These are phyloP conservation scores for Pseudomyrmex concolor DNA, from an alignment of 1,140 invertebrate genomes.

Conservation along the genomic window DNA sequence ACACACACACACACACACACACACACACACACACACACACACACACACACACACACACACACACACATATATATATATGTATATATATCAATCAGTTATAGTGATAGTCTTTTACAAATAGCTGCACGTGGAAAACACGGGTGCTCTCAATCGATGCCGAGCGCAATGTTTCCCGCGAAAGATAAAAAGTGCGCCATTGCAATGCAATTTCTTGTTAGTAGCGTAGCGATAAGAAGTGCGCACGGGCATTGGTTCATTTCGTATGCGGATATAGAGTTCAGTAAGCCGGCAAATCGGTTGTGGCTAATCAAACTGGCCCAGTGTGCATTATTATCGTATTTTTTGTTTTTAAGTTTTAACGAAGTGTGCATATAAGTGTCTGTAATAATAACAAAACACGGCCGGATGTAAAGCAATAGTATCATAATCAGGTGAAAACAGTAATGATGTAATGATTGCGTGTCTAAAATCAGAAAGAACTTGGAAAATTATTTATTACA, in stretches of 20 bases:
- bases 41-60: too few relatives aligned
- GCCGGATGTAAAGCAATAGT: conserved; percentile 74
- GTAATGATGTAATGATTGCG: conserved; percentile 18
- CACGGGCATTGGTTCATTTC: conserved; percentile 37
- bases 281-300: background rate
- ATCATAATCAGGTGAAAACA: conserved; percentile 59
- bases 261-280: background rate
- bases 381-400: conserved; percentile 29
- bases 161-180: conserved; percentile 10
- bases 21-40: too few relatives aligned
- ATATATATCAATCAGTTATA: conserved; percentile 35
- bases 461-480: background rate
- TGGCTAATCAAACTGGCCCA: conserved; percentile 42
- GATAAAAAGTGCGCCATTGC: conserved; percentile 74
- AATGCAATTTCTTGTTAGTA: conserved; percentile 80
- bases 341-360: conserved; percentile 63
- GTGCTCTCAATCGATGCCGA: conserved; percentile 11
- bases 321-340: conserved; percentile 51
- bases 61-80: too few relatives aligned
- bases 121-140: background rate
- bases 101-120: conserved; percentile 15
- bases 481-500: too few relatives aligned
- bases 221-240: conserved; percentile 58
- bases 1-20: too few relatives aligned
- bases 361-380: conserved; percentile 6